Conservation (phyloP, 2,797 vertebrate genomes). For the Sebastiscus albofasciatus region DNA sequence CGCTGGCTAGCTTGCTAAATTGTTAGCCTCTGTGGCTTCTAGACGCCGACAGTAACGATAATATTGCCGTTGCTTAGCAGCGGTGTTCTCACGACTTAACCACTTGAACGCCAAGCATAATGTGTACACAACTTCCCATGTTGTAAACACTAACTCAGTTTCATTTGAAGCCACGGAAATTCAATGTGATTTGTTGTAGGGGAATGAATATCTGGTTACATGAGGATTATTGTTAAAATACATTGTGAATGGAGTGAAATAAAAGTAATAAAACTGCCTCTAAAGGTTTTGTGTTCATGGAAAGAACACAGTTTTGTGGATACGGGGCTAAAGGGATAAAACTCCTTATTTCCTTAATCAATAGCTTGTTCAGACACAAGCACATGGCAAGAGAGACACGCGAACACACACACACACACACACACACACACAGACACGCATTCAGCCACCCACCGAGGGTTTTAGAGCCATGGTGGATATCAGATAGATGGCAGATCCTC, state of each 20-base stretch:
- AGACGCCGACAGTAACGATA: too few relatives aligned
- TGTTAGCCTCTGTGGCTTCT: too few relatives aligned
- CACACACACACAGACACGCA: slow-evolving; percentile 12
- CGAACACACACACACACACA: slow-evolving; percentile 14
- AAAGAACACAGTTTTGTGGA: background rate
- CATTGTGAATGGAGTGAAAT: background rate
- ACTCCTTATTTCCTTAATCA: background rate
- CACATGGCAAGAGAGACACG: background rate
- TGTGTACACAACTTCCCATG: too few relatives aligned
- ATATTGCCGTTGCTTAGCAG: too few relatives aligned
- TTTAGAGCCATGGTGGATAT: slow-evolving; percentile 74
- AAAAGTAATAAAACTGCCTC: background rate
- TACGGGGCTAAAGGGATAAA: background rate
- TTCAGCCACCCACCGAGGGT: slow-evolving; percentile 61
- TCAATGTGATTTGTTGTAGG: background rate
- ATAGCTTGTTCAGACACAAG: slow-evolving; percentile 9
- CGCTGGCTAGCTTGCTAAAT: too few relatives aligned
- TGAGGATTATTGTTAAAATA: background rate
- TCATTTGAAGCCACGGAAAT: background rate
- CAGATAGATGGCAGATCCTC: slow-evolving; percentile 82
- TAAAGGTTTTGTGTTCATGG: background rate
- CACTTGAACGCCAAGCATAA: too few relatives aligned
- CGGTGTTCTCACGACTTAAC: too few relatives aligned
- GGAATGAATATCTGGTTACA: background rate
- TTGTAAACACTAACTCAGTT: too few relatives aligned